phyloP scores from a whole-genome alignment of 1,140 invertebrate species.

The Tetramorium simillimum region DNA sequence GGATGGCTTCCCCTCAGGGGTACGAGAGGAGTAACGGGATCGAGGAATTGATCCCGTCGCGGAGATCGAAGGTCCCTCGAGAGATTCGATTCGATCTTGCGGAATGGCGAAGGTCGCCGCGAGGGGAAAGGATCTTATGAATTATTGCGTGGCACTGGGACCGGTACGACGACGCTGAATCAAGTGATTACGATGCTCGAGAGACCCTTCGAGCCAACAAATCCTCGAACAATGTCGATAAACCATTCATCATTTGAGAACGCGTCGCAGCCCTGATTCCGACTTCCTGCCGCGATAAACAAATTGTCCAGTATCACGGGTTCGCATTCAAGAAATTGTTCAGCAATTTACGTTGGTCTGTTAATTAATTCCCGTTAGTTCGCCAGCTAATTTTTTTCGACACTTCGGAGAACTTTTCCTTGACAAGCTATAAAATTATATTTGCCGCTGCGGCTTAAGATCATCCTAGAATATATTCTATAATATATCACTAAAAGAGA shows the following conservation, averaged over 20 bases:
- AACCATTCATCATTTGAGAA: not conserved
- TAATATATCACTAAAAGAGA: not conserved
- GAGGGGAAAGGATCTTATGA: conserved; percentile 61
- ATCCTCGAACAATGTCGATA: conserved; percentile 18
- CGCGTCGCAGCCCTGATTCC: not conserved
- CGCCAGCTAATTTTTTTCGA: not conserved
- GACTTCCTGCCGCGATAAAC: not conserved
- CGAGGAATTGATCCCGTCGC: conserved; percentile 60
- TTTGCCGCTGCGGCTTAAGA: not conserved
- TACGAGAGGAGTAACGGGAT: conserved; percentile 68
- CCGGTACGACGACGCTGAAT: conserved; percentile 22
- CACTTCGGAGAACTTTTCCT: not conserved
- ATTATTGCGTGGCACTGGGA: conserved; percentile 59
- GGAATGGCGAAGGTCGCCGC: conserved; percentile 70
- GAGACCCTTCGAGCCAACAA: not conserved
- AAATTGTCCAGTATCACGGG: too few species aligned
- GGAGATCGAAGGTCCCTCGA: conserved; percentile 67
- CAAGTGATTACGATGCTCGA: conserved; percentile 17
- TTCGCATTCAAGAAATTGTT: not conserved
- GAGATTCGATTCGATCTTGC: conserved; percentile 70
- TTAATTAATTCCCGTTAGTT: not conserved
- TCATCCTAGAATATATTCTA: conserved; percentile 1
- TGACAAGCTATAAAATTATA: not conserved
- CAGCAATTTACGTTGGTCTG: not conserved
- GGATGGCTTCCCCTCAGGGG: conserved; percentile 31